Evolutionary conservation across 2,113 vertebrate species (phyloP), one percentile per base, ranked within the genome.

Genomic region (Anolis carolinensis): DNA sequence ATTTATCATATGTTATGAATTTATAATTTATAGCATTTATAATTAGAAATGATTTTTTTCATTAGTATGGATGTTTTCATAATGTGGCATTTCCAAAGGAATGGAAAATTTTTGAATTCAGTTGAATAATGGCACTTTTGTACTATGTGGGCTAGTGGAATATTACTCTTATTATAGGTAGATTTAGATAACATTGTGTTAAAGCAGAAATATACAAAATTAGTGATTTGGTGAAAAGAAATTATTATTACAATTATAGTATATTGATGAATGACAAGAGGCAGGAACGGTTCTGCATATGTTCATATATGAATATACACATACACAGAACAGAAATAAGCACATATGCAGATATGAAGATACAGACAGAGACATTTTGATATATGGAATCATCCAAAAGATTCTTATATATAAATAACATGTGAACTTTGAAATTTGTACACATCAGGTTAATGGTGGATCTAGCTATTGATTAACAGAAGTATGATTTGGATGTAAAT

Each of bases 1-100:
- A 0, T 88, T 94, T 92, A 85, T 36, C 78, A 73, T 77, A 7
- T 23, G 48, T 77, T 90, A 76, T 68, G 6, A 32, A 16, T 59
- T 73, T 83, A 34, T 55, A 14, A 30, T 68, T 76, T 77, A 39
- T 73, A 44, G 9, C 36, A 23, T 44, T 2, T 73, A 73, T 73
- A 73, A 36, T 39, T 73, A 21, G 36, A 73, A 18, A 73, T 9
- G 7, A 73, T 39, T 30, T 48, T 2, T 81, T 81, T 80, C 39
- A 67, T 67, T 68, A 23, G 27, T 7, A n/a, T 50, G 63, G 44
- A 27, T 27, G 36, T 14, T 20, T 81, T 30, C 36, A 39, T 23
- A 39, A 11, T 11, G 30, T n/a, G 4, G 23, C 62, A 81, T 8
- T 11, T 44, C n/a, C 39, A 81, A 50, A 36, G 25, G 63, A 50